Base-by-base conservation (phyloP, 2,797 vertebrate species). In the Sebastiscus albofasciatus region DNA sequence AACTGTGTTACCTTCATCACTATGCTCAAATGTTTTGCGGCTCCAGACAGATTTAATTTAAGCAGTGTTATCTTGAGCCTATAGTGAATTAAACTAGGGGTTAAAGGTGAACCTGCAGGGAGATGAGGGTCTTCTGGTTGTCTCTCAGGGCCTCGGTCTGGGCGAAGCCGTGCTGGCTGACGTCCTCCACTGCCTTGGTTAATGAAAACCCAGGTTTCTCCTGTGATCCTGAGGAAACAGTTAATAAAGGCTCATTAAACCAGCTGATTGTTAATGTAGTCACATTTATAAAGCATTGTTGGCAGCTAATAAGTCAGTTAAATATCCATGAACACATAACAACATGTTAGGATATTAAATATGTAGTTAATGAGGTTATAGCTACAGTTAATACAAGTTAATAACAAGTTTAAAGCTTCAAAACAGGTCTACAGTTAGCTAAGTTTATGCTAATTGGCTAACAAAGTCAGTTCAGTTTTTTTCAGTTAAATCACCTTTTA, bases 81-180 rank as follows among this genome's bases (percentile, higher is more conserved):
- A 6, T 39, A 39, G 39, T 42, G 39, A 42, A 42, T 42, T 42
- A 42, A 42, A 42, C 39, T 3, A 16, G 39, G 39, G 39, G 1
- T 42, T 42, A 42, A 42, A 75, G 4, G 18, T 76, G 14, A 69
- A 95, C 94, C 95, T 96, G 90, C 16, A 95, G 65, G 18, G 56
- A 52, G 56, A 42, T 34, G 26, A 95, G 90, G 0, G 36, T 80
- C 55, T 46, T 81, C 58, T 86, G 69, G 52, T 90, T 92, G 49
- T 94, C 87, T 5, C 73, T 84, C 5, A 95, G 85, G 18, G 84
- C 79, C 36, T 77, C 70, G 0, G 66, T 79, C 72, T 91, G 91
- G 24, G 61, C 34, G 8, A n/a, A 69, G 58, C 89, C 73, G 12
- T 92, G 91, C 3, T 90, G 83, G 69, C 87, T 85, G 13, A 93